Evolutionary conservation across 1,140 invertebrate species (phyloP), one percentile per base, ranked within the genome.

Genomic region (Leptinotarsa undecemlineata): DNA sequence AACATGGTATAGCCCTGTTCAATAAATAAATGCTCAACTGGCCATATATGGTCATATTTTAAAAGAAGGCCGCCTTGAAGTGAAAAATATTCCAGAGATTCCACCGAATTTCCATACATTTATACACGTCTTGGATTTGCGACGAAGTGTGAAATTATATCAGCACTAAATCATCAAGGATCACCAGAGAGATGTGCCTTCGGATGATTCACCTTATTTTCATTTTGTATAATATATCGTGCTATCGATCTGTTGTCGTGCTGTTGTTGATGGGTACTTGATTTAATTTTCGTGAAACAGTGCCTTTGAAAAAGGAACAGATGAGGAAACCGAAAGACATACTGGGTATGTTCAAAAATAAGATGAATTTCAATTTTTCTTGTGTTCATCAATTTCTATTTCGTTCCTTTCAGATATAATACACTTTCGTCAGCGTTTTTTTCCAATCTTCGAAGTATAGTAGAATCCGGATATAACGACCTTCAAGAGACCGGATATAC

Each of bases 81-180:
- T 78, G 74, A 76, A 76, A 74, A 70, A 78, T 79, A 79, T 78
- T 79, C 73, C 75, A 79, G 77, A 77, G 73, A 76, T 77, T 79
- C 63, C 68, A 48, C 74, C 19, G 47, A 64, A 79, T 79, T 79
- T 79, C 73, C 76, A 77, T 79, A 78, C 76, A 79, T 77, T 79
- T 78, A 76, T 77, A 75, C 69, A 72, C 75, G 75, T 74, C 74
- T 68, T 67, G 70, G 17, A 19, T 61, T 5, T 47, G 64, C 74
- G 73, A 68, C 57, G 69, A 73, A 68, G 66, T 64, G 26, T 21
- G 75, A 63, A 79, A 78, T 79, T 77, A 79, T 74, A 63, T 74
- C 71, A 48, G 21, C 63, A 73, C 64, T 79, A 79, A 79, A 79
- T 79, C 78, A 79, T 74, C 60, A 19, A 48, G 73, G 68, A 74